Percentiles rank a stretch among this genome's conserved stretches.
Conservation (phyloP, 2,888 invertebrate species). For the Troilus luridus region DNA sequence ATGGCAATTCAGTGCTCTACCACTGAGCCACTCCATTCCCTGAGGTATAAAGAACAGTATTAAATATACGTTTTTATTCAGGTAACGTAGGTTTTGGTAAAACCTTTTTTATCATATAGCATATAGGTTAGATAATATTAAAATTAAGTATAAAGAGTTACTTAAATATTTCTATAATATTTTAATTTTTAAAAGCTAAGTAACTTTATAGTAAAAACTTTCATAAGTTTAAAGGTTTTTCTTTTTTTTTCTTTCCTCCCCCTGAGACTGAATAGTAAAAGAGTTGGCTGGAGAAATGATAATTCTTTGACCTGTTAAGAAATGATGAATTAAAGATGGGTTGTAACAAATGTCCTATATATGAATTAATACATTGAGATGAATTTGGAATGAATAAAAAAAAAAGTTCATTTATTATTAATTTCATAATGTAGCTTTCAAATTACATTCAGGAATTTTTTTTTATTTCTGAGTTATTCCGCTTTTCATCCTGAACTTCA, state of each 20-base stretch:
- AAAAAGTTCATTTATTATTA: neutral
- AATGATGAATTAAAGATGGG: neutral
- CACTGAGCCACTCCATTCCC: too few species aligned
- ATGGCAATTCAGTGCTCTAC: too few species aligned
- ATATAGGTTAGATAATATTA: too few species aligned
- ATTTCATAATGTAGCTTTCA: neutral
- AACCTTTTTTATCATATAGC: too few species aligned
- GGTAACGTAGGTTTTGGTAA: too few species aligned
- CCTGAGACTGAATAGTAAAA: neutral
- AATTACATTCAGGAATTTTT: too few species aligned
- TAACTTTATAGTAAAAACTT: too few species aligned
- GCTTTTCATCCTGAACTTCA: too few species aligned
- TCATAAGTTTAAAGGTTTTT: neutral
- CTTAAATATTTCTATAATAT: neutral
- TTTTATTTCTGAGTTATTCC: too few species aligned
- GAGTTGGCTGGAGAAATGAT: neutral
- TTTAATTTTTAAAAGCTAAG: neutral
- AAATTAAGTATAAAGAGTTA: too few species aligned
- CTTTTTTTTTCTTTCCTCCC: neutral
- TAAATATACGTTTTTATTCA: too few species aligned
- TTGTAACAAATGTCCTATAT: neutral
- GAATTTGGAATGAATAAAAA: neutral
- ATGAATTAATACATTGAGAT: neutral
- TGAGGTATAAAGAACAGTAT: too few species aligned
- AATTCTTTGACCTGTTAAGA: neutral